Evolutionary conservation across 1,140 invertebrate genomes (phyloP), one percentile per base, ranked within the genome.

Genomic region (Drosophila athabasca): DNA sequence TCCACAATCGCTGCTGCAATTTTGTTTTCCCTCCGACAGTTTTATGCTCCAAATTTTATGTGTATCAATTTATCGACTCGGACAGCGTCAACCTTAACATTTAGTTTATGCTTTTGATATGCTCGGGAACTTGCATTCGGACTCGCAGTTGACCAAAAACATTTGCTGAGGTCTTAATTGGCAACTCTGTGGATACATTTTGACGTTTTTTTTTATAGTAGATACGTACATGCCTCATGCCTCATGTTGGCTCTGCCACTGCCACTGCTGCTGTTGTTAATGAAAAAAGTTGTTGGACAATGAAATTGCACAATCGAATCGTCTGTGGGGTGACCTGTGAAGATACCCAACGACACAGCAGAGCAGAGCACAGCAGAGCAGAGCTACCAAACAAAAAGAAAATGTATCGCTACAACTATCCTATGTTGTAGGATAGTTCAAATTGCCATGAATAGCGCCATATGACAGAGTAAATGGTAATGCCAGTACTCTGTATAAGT

Each of bases 21-120:
- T 71, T 66, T 19, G 17, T 19, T 62, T 24, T 53, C 55, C 53
- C 50, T 46, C 29, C 78, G 83, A 88, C 82, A 87, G 83, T 85
- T 85, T 85, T 81, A 85, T 85, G 82, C 82, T 87, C 82, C 66
- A 87, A 82, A 87, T 87, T 87, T 87, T 88, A 87, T 87, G 78
- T 88, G 82, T 88, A 78, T 87, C 72, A 78, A 76, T 88, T 85
- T 71, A 77, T 87, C 49, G 83, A 72, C 77, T 51, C 79, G n/a
- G 48, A 68, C 55, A 48, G 62, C 79, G 55, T 88, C 83, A 88
- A 88, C 83, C 83, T 88, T 88, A 88, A 87, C 83, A 88, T 88
- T 88, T 88, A 79, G 75, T 53, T 62, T 65, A 67, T 67, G 58
- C 66, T 71, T 87, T 79, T 87, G 68, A 79, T 68, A 79, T 70